phyloP scores from a whole-genome alignment of 2,113 vertebrate species.

The Dendrocopos noguchii region DNA sequence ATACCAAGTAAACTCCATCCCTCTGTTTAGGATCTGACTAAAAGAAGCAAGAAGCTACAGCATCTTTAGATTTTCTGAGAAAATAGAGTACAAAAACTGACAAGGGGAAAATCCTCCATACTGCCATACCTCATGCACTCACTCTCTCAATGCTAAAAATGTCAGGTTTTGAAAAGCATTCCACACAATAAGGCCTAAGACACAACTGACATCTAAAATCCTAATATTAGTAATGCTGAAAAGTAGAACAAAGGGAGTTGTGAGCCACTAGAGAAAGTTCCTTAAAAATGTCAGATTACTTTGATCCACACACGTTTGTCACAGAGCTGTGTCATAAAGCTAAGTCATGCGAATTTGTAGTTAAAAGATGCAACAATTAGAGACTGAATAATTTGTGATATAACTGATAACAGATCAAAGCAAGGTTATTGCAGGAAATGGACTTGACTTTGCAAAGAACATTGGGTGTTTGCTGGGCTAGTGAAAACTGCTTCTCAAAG shows the following conservation, averaged over 20 bases:
- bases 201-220: not conserved
- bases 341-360: conserved; percentile 53
- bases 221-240: not conserved
- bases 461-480: conserved; percentile 53
- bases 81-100: not conserved
- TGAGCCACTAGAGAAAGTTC: not conserved
- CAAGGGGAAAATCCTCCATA: not conserved
- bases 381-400: conserved; percentile 65
- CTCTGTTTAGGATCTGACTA: not conserved
- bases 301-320: conserved; percentile 11
- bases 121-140: not conserved
- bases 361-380: conserved; percentile 60
- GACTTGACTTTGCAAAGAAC: conserved; percentile 65
- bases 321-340: conserved; percentile 12
- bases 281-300: conserved; percentile 1
- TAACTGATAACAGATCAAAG: conserved; percentile 63
- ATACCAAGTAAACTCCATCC: not conserved
- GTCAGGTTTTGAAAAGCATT: not conserved
- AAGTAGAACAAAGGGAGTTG: not conserved
- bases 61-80: not conserved
- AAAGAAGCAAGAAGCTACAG: not conserved
- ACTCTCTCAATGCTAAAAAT: accelerated
- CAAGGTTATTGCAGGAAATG: conserved; percentile 64
- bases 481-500: conserved; percentile 41
- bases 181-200: not conserved